Conservation (phyloP, 2,888 invertebrate species). For the Synergus gifuensis region DNA sequence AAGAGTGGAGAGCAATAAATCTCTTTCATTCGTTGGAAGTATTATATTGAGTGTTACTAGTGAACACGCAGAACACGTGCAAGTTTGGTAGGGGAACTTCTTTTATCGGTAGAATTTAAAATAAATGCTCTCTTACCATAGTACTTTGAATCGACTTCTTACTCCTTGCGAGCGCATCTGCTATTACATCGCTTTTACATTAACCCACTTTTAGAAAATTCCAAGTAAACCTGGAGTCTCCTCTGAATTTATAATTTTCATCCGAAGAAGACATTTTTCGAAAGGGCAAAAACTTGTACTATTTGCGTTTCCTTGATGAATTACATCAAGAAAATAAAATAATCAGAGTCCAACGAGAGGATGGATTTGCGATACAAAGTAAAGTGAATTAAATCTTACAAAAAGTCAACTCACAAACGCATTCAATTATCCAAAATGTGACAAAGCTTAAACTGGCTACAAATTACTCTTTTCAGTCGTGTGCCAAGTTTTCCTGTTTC, state of each 20-base stretch:
- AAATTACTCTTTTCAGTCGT: too few species aligned
- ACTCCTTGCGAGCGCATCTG: conserved; percentile 21
- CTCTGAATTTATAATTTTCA: conserved; percentile 31
- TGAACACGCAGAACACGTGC: conserved; percentile 21
- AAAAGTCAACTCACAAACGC: background rate
- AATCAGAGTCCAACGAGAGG: background rate
- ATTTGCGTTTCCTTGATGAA: background rate
- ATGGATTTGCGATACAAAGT: background rate
- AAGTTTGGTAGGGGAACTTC: conserved; percentile 3
- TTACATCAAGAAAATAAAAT: conserved; percentile 10
- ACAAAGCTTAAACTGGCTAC: background rate
- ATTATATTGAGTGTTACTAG: conserved; percentile 17
- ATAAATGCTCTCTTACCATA: conserved; percentile 40
- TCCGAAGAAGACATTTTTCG: background rate
- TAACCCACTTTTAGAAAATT: conserved; percentile 49
- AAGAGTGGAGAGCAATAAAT: background rate
- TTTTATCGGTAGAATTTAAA: conserved; percentile 43
- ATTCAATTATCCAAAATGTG: background rate
- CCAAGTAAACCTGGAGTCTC: conserved; percentile 27
- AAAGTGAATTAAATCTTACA: background rate
- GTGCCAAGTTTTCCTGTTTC: background rate
- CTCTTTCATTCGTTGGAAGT: background rate
- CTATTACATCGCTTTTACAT: conserved; percentile 49
- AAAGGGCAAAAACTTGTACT: background rate
- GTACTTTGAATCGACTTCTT: conserved; percentile 42